Percentiles rank a stretch among this genome's conserved stretches.
phyloP scores from a whole-genome alignment of 2,113 vertebrate genomes.

The Amphiprion percula region DNA sequence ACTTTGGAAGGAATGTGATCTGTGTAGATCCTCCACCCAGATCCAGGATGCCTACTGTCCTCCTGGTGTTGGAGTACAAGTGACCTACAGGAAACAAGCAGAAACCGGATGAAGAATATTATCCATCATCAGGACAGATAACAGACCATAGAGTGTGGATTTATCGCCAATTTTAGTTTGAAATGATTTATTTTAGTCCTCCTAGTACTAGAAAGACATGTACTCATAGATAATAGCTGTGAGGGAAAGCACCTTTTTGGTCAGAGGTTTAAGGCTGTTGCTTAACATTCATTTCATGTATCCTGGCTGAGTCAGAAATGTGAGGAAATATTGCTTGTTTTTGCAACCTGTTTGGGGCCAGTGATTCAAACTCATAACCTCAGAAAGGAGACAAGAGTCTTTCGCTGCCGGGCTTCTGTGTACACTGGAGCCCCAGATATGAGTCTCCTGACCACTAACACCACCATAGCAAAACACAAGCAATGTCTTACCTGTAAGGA shows the following conservation, averaged over 20 bases:
- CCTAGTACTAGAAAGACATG: background rate
- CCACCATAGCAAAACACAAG: constrained; percentile 76
- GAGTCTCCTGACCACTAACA: constrained; percentile 72
- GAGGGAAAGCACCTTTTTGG: constrained; percentile 14
- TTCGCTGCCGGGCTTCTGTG: constrained; percentile 58
- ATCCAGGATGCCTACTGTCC: constrained; percentile 94
- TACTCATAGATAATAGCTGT: background rate
- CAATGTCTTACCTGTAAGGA: constrained; percentile 93
- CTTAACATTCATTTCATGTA: constrained; percentile 29
- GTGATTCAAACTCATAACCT: constrained; percentile 67
- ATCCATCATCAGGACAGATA: background rate
- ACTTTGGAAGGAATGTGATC: constrained; percentile 95
- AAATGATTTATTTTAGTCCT: background rate
- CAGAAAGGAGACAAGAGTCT: constrained; percentile 73
- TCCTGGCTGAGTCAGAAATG: constrained; percentile 32
- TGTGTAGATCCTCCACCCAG: constrained; percentile 97
- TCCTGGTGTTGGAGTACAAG: constrained; percentile 88
- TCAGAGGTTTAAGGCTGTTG: background rate
- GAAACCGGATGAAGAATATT: background rate
- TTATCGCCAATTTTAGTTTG: constrained; percentile 3
- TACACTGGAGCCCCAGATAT: constrained; percentile 72
- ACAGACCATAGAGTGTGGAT: background rate
- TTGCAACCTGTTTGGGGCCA: constrained; percentile 52
- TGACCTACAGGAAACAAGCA: constrained; percentile 86
- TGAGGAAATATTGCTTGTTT: constrained; percentile 54